phyloP scores from a whole-genome alignment of 2,888 invertebrate genomes.

The Epirrhoe alternata region DNA sequence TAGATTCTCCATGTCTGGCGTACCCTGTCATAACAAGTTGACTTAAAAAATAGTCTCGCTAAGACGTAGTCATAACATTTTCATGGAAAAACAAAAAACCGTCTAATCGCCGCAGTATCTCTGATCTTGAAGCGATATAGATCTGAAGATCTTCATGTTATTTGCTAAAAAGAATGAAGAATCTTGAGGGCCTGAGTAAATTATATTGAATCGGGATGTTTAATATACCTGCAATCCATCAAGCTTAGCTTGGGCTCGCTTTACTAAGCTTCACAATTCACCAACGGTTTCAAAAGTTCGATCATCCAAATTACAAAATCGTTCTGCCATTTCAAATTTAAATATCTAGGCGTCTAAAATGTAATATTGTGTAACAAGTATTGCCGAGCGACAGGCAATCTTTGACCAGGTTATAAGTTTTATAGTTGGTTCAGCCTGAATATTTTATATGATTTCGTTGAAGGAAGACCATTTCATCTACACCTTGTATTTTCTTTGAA shows the following conservation, averaged over 20 bases:
- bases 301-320: slow-evolving; percentile 19
- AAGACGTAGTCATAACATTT: neutral
- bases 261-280: neutral
- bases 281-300: slow-evolving; percentile 7
- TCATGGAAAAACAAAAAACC: too few species aligned
- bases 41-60: neutral
- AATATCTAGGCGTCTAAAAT: slow-evolving; percentile 19
- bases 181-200: neutral
- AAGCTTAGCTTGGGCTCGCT: too few species aligned
- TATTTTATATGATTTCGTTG: too few species aligned
- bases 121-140: too few species aligned
- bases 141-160: too few species aligned
- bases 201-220: neutral
- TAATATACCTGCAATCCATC: neutral
- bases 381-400: neutral
- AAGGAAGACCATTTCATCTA: too few species aligned
- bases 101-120: too few species aligned
- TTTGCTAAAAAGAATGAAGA: neutral
- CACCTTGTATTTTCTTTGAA: neutral
- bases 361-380: slow-evolving; percentile 17
- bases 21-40: neutral
- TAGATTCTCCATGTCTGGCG: slow-evolving; percentile 2
- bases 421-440: too few species aligned
- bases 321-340: slow-evolving; percentile 19
- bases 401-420: neutral